Percentiles rank a stretch among this genome's conserved stretches.
phyloP scores from a whole-genome alignment of 2,888 invertebrate species.

The Drosophila kambysellisi region DNA sequence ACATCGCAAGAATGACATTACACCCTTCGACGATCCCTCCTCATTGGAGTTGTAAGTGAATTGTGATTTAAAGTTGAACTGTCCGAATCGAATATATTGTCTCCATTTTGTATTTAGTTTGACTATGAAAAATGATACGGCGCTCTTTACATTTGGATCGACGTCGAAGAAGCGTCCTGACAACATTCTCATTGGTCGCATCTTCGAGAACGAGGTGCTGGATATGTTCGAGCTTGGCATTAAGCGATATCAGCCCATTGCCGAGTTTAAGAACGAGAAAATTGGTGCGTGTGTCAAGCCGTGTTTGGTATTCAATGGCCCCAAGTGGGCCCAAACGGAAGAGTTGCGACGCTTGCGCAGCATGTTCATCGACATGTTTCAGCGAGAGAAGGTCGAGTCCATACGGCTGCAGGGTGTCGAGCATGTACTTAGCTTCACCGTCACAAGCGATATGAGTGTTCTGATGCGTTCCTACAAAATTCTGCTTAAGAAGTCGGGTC shows the following conservation, averaged over 20 bases:
- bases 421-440: constrained; percentile 96
- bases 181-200: constrained; percentile 95
- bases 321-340: constrained; percentile 93
- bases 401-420: constrained; percentile 97
- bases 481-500: constrained; percentile 95
- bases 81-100: not conserved
- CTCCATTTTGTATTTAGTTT: constrained; percentile 83
- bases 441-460: constrained; percentile 91
- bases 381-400: constrained; percentile 87
- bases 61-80: constrained; percentile 72
- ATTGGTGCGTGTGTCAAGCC: constrained; percentile 94
- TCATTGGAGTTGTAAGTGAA: constrained; percentile 90
- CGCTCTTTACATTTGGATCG: constrained; percentile 95
- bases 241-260: constrained; percentile 91
- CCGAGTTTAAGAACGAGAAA: constrained; percentile 92
- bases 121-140: constrained; percentile 93
- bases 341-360: constrained; percentile 94
- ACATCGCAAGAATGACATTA: constrained; percentile 93
- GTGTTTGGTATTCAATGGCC: constrained; percentile 95
- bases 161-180: constrained; percentile 98
- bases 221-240: constrained; percentile 99
- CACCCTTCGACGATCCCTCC: constrained; percentile 96
- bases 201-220: constrained; percentile 94
- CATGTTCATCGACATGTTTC: constrained; percentile 96
- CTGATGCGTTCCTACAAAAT: constrained; percentile 92